Evolutionary conservation across 2,797 vertebrate species (phyloP).

Genomic region (Geotrypetes seraphini): DNA sequence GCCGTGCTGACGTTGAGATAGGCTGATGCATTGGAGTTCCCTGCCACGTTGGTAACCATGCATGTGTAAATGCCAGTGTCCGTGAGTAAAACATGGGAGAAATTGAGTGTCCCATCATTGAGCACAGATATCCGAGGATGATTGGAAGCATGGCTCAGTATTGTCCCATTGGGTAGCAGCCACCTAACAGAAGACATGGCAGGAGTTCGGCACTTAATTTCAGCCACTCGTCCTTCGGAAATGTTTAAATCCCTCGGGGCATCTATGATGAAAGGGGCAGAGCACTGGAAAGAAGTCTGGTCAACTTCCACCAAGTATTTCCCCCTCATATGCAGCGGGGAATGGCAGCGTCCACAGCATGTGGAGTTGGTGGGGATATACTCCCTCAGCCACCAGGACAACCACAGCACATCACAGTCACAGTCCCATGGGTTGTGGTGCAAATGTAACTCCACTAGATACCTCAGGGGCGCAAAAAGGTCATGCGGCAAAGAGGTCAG

Average conservation of each 20-base stretch:
- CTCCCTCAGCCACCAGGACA: conserved; percentile 90
- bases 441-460: conserved; percentile 88
- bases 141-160: conserved; percentile 84
- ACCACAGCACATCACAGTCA: conserved; percentile 92
- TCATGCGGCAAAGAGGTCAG: conserved; percentile 89
- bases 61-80: conserved; percentile 92
- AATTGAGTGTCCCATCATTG: conserved; percentile 88
- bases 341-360: conserved; percentile 92
- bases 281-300: conserved; percentile 86
- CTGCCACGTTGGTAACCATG: conserved; percentile 96
- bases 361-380: conserved; percentile 94
- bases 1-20: conserved; percentile 92
- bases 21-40: conserved; percentile 91
- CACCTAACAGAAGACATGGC: conserved; percentile 91
- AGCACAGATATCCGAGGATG: conserved; percentile 85
- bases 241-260: conserved; percentile 89
- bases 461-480: conserved; percentile 85
- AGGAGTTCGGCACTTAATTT: conserved; percentile 86
- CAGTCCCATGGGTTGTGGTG: conserved; percentile 97
- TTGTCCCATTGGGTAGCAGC: conserved; percentile 85
- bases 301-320: conserved; percentile 90
- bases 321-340: conserved; percentile 80
- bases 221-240: conserved; percentile 84
- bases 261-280: conserved; percentile 88
- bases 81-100: conserved; percentile 77